A percentile compares a stretch with the other conserved stretches of the same genome.
Evolutionary conservation across 2,113 vertebrate species (phyloP).

Genomic region (Sinocyclocheilus grahami): DNA sequence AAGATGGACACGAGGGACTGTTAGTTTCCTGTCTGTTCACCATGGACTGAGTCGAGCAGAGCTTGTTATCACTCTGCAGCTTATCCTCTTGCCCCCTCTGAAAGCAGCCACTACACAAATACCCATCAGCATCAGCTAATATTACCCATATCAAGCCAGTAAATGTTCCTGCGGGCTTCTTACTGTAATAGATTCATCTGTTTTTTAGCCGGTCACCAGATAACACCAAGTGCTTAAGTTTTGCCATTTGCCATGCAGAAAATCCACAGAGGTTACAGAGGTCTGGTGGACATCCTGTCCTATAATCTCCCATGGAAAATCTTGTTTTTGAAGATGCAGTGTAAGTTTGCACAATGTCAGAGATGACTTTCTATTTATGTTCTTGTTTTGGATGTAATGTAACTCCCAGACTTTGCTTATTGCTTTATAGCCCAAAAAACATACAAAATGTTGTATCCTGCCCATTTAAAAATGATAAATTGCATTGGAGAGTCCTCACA

Average conservation of each 20-base stretch:
- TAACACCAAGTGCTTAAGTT: constrained; percentile 23
- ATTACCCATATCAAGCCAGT: background rate
- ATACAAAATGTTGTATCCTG: background rate
- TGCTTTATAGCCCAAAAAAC: background rate
- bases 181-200: constrained; percentile 45
- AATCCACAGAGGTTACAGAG: constrained; percentile 28
- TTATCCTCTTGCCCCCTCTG: background rate
- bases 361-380: constrained; percentile 4
- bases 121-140: background rate
- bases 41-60: background rate
- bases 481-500: background rate
- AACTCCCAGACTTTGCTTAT: background rate
- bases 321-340: background rate
- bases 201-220: constrained; percentile 29
- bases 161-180: constrained; percentile 13
- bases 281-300: constrained; percentile 40
- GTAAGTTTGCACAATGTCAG: constrained; percentile 5
- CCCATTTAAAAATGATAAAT: background rate
- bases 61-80: background rate
- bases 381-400: background rate
- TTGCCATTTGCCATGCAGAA: constrained; percentile 9
- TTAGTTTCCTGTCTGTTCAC: background rate
- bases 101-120: background rate
- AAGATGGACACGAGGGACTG: constrained; percentile 17
- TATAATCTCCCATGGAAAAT: constrained; percentile 17